Evolutionary conservation across 2,797 vertebrate genomes (phyloP).

Genomic region (Xenentodon cancila): DNA sequence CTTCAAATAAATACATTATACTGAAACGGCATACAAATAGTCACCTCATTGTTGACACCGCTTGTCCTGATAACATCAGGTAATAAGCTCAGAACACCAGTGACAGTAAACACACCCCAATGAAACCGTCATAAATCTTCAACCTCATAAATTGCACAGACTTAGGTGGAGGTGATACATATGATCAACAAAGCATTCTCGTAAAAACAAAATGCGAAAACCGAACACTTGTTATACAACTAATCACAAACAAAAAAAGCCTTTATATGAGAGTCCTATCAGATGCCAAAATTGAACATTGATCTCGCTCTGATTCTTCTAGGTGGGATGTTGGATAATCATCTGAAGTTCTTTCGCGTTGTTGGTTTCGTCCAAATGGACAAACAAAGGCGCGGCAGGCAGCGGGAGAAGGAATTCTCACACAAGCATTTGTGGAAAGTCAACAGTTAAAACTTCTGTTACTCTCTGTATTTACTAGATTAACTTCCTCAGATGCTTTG

Average conservation of each 20-base stretch:
- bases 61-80: conserved; percentile 31
- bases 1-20: conserved; percentile 25
- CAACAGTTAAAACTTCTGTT: conserved; percentile 35
- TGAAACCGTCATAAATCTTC: conserved; percentile 37
- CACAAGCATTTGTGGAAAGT: conserved; percentile 34
- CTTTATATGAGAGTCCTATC: neutral
- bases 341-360: neutral
- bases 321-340: neutral
- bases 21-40: conserved; percentile 23
- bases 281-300: neutral
- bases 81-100: conserved; percentile 23
- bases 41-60: conserved; percentile 30
- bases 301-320: neutral
- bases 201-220: conserved; percentile 12
- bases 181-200: conserved; percentile 15
- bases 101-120: conserved; percentile 32
- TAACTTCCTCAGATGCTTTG: conserved; percentile 29
- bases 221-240: neutral
- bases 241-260: neutral
- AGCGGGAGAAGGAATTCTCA: conserved; percentile 11
- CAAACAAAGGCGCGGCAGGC: conserved; percentile 43
- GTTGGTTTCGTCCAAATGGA: conserved; percentile 24
- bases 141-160: conserved; percentile 15
- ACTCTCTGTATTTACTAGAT: conserved; percentile 43
- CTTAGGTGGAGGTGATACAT: conserved; percentile 4